Base-by-base conservation (phyloP, 2,888 invertebrate species). In the Stegana nigrithorax region DNA sequence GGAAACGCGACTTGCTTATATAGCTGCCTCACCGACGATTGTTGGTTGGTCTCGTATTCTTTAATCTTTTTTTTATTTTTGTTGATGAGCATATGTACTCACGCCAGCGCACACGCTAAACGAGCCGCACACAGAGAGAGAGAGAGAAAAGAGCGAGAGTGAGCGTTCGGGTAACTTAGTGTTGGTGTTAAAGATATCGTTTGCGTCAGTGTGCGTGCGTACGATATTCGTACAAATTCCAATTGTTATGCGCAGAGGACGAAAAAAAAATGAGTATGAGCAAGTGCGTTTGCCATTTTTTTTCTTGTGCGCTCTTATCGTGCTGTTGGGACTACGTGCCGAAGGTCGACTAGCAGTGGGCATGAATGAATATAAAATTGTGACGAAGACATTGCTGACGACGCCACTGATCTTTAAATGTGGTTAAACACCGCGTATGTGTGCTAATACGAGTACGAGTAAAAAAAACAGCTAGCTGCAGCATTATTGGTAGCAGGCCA, bases 1-100 rank as follows among this genome's bases (percentile, higher is more conserved):
- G 75, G 77, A 77, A 81, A 79, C 73, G 80, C 71, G 70, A 77
- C 75, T 76, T 75, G 81, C 76, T 84, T 84, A 80, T 84, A 84
- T 84, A 84, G 84, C 76, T 71, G 71, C 69, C 67, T n/a, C 39
- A 29, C 29, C 6, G 10, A 7, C 6, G 6, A 14, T 39, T 39
- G 5, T 39, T 12, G 5, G 39, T 17, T 17, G 39, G n/a, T 39
- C 72, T 70, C 68, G 71, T 66, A 64, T 68, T 69, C 66, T 76
- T 73, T 69, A 65, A 73, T 71, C 70, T 75, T 70, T 76, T 67
- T 69, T 67, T 68, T 27, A 51, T 23, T 51, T 51, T 29, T 53
- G 26, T 53, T 29, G 29, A 17, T 53, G 29, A 32, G 53, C n/a
- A 10, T 8, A 12, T 63, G 63, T 68, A 62, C 62, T 67, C 57